Base-by-base conservation (phyloP, 2,797 vertebrate genomes). In the Gallinago nigripennis region DNA sequence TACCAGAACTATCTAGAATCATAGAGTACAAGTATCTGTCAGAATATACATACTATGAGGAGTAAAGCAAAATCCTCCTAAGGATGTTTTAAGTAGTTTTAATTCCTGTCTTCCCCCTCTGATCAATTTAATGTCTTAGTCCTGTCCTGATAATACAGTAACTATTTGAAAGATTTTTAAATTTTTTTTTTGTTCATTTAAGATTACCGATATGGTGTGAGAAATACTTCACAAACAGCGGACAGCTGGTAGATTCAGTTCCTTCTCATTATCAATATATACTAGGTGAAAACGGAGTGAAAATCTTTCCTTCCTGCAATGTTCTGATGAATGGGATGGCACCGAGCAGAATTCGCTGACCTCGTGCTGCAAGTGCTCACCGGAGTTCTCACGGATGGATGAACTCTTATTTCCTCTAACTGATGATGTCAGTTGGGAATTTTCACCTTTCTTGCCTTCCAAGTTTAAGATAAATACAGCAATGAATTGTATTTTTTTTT, bases 371-470 rank as follows among this genome's bases (percentile, higher is more conserved):
- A 75, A 56, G 79, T 2, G 0, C 45, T 90, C 2, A 5, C 79
- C 58, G 16, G 82, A 86, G 89, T 83, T 96, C 82, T 93, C 72
- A 82, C 37, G 54, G 88, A 94, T 97, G 93, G 68, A 77, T 95
- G 86, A 94, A 94, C 83, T 92, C 71, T 82, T 93, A 93, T 95
- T 95, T 96, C 81, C 69, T 96, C 48, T 33, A 68, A 72, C 91
- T 94, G 92, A 95, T 94, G 76, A 92, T 95, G 82, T 91, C 92
- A 94, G 84, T 87, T 96, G 87, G 72, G 95, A 96, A 95, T 94
- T 92, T 92, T 95, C 94, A 94, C 91, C 94, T 94, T 93, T 96
- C 86, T 86, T 87, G 80, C 13, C 2, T 85, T 95, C 63, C 43
- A 43, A 57, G 53, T 19, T 94, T 90, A 92, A 92, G 81, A 87